Base-by-base conservation (phyloP, 2,113 vertebrate genomes). In the Pithys albifrons region DNA sequence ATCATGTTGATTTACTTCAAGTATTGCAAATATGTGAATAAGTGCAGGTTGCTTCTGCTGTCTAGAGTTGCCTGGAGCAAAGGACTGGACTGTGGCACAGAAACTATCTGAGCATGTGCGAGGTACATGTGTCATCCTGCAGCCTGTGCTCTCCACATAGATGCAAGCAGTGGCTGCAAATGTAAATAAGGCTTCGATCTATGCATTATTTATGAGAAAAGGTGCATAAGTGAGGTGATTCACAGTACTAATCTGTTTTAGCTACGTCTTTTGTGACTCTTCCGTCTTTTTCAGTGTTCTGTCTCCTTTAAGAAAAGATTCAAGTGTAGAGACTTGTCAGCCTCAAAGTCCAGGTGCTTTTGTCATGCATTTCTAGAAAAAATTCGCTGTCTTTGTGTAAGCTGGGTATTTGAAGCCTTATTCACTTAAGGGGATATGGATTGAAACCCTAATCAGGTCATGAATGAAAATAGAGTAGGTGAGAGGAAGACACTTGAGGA, bases 381-480 rank as follows among this genome's bases (percentile, higher is more conserved):
- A 84, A 78, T 3, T 33, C 3, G 2, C 43, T 51, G 14, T 43
- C 61, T 88, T 84, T 87, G 51, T 79, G 37, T 83, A 86, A 95
- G 43, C 46, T 93, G 46, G 19, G 35, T 83, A 83, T 83, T 91
- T 73, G 55, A 87, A 87, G 77, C 61, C 79, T 89, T 96, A 73
- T 70, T 94, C 62, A 33, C 54, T 58, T 82, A 88, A 73, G 49
- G 46, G 51, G 54, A 74, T 94, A 77, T 89, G 74, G 59, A 92
- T 85, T 93, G 75, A 83, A 95, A 85, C 46, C 46, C 58, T 95
- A 95, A 92, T 92, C 89, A 93, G 86, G 86, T 95, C 93, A 88
- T 61, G 87, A 93, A 86, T 78, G 80, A 93, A 91, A 95, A 89
- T 55, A 81, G 84, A 89, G 71, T 82, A 93, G 92, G 80, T 96